phyloP scores from a whole-genome alignment of 2,113 vertebrate species.

The Agapornis roseicollis region DNA sequence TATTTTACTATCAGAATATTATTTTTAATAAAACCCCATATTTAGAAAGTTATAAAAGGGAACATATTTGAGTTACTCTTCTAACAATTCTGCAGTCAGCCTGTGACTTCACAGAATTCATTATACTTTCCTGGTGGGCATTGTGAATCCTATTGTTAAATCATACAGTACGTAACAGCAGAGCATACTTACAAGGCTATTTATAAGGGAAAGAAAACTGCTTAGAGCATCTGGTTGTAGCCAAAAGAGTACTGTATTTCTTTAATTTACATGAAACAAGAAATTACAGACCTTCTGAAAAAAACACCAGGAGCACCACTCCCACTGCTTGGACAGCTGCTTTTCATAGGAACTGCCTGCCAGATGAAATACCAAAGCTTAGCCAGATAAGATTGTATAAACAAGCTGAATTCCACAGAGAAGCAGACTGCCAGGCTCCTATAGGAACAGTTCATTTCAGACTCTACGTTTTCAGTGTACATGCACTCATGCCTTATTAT shows the following conservation, averaged over 20 bases:
- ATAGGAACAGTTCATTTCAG: constrained; percentile 59
- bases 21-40: background rate
- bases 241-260: constrained; percentile 35
- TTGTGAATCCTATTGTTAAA: background rate
- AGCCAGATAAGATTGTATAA: constrained; percentile 76
- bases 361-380: constrained; percentile 75
- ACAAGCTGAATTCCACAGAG: constrained; percentile 72
- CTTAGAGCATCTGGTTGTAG: constrained; percentile 9
- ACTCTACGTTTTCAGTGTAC: constrained; percentile 45
- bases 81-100: background rate
- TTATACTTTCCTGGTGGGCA: background rate
- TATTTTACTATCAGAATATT: background rate
- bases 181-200: background rate
- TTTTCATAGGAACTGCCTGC: constrained; percentile 69
- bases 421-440: constrained; percentile 68
- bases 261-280: constrained; percentile 55
- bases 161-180: background rate
- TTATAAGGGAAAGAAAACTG: constrained; percentile 20
- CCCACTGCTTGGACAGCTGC: constrained; percentile 75
- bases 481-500: constrained; percentile 62
- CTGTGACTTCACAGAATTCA: background rate
- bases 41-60: background rate
- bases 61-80: background rate
- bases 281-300: constrained; percentile 63
- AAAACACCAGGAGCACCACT: constrained; percentile 60